Evolutionary conservation across 2,888 invertebrate genomes (phyloP).

Genomic region (Rotaria macrura): DNA sequence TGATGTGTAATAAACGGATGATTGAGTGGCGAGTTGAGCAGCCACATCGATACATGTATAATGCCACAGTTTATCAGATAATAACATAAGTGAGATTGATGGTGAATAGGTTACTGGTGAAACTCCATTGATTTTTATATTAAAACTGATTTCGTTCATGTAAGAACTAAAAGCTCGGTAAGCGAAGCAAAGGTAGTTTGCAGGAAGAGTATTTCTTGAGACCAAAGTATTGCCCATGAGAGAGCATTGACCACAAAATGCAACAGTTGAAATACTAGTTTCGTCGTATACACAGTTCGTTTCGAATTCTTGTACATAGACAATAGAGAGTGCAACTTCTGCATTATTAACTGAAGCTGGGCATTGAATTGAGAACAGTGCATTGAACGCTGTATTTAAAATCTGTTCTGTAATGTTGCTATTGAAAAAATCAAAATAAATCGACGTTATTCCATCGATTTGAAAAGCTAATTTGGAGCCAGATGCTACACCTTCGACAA

Average conservation of each 20-base stretch:
- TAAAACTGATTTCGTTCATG: neutral
- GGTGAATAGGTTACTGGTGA: neutral
- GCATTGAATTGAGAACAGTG: constrained; percentile 23
- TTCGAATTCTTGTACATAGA: constrained; percentile 23
- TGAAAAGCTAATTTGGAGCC: neutral
- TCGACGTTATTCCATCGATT: neutral
- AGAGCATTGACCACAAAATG: constrained; percentile 31
- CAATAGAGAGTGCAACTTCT: neutral
- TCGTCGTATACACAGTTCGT: neutral
- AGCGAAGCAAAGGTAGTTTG: neutral
- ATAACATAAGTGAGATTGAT: neutral
- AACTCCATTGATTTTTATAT: neutral
- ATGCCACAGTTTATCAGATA: constrained; percentile 25
- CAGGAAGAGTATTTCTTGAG: neutral
- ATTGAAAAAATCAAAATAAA: neutral
- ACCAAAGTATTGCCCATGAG: too few relatives aligned
- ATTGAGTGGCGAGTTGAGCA: neutral
- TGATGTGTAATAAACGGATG: neutral
- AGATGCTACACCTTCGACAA: constrained; percentile 18
- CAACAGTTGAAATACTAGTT: neutral
- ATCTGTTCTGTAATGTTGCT: neutral
- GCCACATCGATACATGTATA: constrained; percentile 20
- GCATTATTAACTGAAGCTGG: neutral
- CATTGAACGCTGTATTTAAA: neutral
- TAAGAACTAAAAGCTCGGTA: neutral